Conservation (phyloP, 2,888 invertebrate species). For the Drosophila parthenogenetica region DNA sequence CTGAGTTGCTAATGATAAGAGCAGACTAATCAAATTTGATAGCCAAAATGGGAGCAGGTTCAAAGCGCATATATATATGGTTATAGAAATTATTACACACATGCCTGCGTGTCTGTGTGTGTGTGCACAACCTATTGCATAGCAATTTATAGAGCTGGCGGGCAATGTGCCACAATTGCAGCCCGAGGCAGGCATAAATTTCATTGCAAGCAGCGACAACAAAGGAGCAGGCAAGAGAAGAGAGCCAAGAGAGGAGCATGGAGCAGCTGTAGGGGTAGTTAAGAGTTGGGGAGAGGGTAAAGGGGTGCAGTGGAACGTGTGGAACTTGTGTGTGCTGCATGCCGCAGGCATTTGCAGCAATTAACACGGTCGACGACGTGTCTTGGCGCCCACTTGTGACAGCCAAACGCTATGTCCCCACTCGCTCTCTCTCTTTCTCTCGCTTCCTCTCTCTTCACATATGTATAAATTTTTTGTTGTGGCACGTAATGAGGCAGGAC, state of each 20-base stretch:
- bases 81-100: slow-evolving; percentile 7
- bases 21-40: slow-evolving; percentile 6
- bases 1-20: slow-evolving; percentile 33
- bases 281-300: background rate
- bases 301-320: background rate
- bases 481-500: slow-evolving; percentile 77
- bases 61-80: background rate
- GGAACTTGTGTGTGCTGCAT: slow-evolving; percentile 52
- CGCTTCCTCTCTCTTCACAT: background rate
- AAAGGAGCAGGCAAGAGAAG: slow-evolving; percentile 22
- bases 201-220: slow-evolving; percentile 40
- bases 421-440: slow-evolving; percentile 5
- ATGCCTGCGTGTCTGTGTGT: slow-evolving; percentile 10
- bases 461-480: slow-evolving; percentile 25
- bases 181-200: slow-evolving; percentile 68
- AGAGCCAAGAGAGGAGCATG: no score
- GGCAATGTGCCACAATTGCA: slow-evolving; percentile 24
- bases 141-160: slow-evolving; percentile 10
- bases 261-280: background rate
- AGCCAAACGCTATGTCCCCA: slow-evolving; percentile 44
- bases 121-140: slow-evolving; percentile 1
- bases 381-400: slow-evolving; percentile 77
- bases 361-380: slow-evolving; percentile 77
- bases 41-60: background rate
- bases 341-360: slow-evolving; percentile 78